Evolutionary conservation across 2,113 vertebrate species (phyloP).

Genomic region (Nesoenas mayeri): DNA sequence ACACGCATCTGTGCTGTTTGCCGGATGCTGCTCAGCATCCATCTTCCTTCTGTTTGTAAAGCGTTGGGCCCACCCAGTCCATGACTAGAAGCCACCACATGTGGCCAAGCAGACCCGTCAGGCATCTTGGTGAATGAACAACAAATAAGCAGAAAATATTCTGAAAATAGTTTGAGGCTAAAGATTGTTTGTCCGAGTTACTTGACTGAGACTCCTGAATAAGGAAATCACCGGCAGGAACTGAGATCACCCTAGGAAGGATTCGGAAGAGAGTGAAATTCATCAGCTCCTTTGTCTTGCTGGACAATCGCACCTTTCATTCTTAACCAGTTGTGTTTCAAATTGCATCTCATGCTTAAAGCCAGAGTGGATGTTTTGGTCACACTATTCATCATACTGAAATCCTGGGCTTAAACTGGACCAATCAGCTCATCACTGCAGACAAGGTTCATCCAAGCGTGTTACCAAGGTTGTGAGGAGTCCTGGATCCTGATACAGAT

Average conservation of each 20-base stretch:
- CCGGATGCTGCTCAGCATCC: background rate
- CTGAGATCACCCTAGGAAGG: background rate
- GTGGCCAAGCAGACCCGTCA: background rate
- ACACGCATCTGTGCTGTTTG: background rate
- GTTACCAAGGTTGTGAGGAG: background rate
- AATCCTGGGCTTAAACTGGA: background rate
- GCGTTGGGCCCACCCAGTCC: background rate
- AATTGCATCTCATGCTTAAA: background rate
- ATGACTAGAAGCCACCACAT: fast-evolving
- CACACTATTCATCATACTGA: background rate
- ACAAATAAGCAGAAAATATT: background rate
- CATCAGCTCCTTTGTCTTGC: background rate
- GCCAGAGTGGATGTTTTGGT: background rate
- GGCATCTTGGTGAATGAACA: fast-evolving
- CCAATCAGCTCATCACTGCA: background rate
- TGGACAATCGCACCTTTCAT: background rate
- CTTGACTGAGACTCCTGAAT: background rate
- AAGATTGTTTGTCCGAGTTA: background rate
- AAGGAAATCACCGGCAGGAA: background rate
- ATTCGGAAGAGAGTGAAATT: background rate
- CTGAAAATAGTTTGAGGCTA: background rate
- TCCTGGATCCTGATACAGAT: background rate
- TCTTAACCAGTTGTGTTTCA: fast-evolving
- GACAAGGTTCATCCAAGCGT: background rate
- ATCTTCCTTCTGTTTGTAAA: background rate